Percentiles rank a stretch among this genome's conserved stretches.
Conservation (phyloP, 2,113 vertebrate genomes). For the Poeciliopsis retropinna region DNA sequence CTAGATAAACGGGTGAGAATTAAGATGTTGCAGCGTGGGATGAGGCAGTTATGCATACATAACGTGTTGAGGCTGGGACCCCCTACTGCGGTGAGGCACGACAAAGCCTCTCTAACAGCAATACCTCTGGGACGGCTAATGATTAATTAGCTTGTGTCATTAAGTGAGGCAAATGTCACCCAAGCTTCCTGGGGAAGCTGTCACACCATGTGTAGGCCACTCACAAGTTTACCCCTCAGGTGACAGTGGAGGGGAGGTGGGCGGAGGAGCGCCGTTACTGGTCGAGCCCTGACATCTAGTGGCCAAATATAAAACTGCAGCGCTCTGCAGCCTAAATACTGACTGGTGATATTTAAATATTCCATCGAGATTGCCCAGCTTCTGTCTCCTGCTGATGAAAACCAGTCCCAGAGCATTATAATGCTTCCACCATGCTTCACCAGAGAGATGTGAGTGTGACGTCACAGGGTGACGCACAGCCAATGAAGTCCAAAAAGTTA, state of each 20-base stretch:
- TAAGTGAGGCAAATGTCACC: conserved; percentile 98
- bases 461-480: too few species aligned
- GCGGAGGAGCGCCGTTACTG: conserved; percentile 65
- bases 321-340: background rate
- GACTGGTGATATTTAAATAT: too few species aligned
- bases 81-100: conserved; percentile 88
- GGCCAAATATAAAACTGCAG: conserved; percentile 70
- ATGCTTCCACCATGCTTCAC: too few species aligned
- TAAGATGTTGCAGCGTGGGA: conserved; percentile 77
- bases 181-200: conserved; percentile 90
- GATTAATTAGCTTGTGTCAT: conserved; percentile 99
- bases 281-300: conserved; percentile 91
- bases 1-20: conserved; percentile 76
- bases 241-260: conserved; percentile 46
- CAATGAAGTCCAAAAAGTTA: too few species aligned
- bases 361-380: too few species aligned
- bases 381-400: too few species aligned
- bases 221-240: conserved; percentile 77
- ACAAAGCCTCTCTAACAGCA: conserved; percentile 90
- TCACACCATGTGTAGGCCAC: conserved; percentile 81
- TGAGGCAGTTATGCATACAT: conserved; percentile 85
- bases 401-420: too few species aligned
- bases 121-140: conserved; percentile 96
- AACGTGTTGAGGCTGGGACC: conserved; percentile 87
- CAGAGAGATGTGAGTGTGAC: too few species aligned